A percentile compares a stretch with the other conserved stretches of the same genome.
Conservation (phyloP, 2,113 vertebrate genomes). For the Martes martes region DNA sequence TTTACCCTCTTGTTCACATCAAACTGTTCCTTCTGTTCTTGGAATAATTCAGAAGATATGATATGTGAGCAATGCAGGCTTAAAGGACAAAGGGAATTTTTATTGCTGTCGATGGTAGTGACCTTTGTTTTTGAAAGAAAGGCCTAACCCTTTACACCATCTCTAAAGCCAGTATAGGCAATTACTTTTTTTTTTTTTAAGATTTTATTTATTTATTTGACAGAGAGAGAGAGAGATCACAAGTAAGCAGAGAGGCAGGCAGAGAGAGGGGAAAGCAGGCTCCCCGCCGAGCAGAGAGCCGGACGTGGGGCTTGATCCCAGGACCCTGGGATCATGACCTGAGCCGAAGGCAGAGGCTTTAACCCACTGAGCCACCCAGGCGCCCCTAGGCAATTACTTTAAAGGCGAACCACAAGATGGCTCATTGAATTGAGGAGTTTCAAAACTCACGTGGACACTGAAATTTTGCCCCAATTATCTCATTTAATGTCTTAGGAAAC, state of each 20-base stretch:
- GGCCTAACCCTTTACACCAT: neutral
- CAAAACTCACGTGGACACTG: neutral
- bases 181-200: neutral
- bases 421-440: neutral
- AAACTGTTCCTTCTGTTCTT: constrained; percentile 65
- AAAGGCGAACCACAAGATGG: neutral
- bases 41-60: constrained; percentile 61
- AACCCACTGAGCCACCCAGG: too few relatives aligned
- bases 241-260: too few relatives aligned
- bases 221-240: too few relatives aligned
- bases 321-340: too few relatives aligned
- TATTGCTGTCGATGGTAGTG: constrained; percentile 47
- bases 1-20: constrained; percentile 64
- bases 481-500: neutral
- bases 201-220: too few relatives aligned
- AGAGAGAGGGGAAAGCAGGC: too few relatives aligned
- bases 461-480: neutral
- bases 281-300: too few relatives aligned
- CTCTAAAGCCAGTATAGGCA: neutral
- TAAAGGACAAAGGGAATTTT: constrained; percentile 52
- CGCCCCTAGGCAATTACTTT: neutral
- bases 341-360: too few relatives aligned
- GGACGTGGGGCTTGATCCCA: too few relatives aligned
- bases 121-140: constrained; percentile 52
- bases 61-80: constrained; percentile 43